A percentile compares a stretch with the other conserved stretches of the same genome.
phyloP scores from a whole-genome alignment of 2,888 invertebrate genomes.

The Fragum whitleyi region DNA sequence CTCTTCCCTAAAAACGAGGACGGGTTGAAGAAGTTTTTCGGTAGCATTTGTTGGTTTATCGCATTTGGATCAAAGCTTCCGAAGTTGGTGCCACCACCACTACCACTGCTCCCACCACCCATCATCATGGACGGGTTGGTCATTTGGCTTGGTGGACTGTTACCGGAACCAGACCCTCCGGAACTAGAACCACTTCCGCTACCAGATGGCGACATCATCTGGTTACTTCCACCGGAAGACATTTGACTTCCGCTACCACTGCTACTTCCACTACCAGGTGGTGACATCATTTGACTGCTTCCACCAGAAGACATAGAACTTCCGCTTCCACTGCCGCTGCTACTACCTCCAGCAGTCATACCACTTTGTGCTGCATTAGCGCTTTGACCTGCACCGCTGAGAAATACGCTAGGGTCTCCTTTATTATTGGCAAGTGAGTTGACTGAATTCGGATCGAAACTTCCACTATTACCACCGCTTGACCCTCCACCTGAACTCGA shows the following conservation, averaged over 20 bases:
- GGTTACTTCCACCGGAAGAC: constrained; percentile 6
- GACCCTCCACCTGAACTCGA: constrained; percentile 28
- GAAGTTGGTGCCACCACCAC: constrained; percentile 33
- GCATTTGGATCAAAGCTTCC: constrained; percentile 67
- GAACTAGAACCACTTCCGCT: constrained; percentile 29
- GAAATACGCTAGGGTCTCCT: constrained; percentile 62
- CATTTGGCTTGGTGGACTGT: constrained; percentile 45
- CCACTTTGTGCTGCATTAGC: constrained; percentile 42
- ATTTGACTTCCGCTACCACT: constrained; percentile 20
- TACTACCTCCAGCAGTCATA: constrained; percentile 39
- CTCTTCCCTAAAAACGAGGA: constrained; percentile 11
- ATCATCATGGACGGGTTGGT: constrained; percentile 46
- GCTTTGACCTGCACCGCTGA: constrained; percentile 54
- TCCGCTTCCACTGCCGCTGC: constrained; percentile 23
- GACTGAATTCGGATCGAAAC: constrained; percentile 59
- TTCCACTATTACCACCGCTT: constrained; percentile 45
- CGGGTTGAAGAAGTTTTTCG: constrained; percentile 55
- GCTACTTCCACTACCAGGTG: background rate
- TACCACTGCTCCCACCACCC: constrained; percentile 22
- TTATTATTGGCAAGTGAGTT: constrained; percentile 64
- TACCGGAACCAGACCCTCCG: constrained; percentile 19
- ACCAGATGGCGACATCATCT: constrained; percentile 12
- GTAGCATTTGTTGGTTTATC: constrained; percentile 53
- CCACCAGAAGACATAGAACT: constrained; percentile 25
- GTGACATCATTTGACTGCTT: constrained; percentile 12